Evolutionary conservation across 2,797 vertebrate genomes (phyloP).

Genomic region (Molossus molossus): DNA sequence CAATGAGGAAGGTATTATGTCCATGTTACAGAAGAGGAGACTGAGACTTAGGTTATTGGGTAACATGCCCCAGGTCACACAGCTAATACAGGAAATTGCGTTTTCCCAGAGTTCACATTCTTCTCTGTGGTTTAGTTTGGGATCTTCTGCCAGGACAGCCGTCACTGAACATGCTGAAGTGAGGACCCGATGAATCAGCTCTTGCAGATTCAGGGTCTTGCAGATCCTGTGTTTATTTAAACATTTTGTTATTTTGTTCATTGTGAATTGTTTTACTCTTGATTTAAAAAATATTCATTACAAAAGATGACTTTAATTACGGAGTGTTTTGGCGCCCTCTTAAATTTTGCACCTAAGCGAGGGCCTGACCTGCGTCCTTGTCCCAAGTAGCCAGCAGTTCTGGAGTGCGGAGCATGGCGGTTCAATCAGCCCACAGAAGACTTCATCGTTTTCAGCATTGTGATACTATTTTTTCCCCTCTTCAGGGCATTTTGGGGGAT

Average conservation of each 20-base stretch:
- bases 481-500: neutral
- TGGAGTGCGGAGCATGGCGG: neutral
- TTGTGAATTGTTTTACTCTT: neutral
- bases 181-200: rapidly evolving
- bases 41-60: too few relatives aligned
- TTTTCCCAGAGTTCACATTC: neutral
- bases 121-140: neutral
- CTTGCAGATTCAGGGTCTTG: neutral
- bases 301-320: neutral
- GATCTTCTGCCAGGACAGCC: neutral
- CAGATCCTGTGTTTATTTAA: neutral
- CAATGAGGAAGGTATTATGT: neutral
- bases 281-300: neutral
- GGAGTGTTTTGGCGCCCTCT: neutral
- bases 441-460: neutral
- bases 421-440: too few relatives aligned
- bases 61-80: neutral
- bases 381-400: neutral
- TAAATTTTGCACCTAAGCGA: neutral
- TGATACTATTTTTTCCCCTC: neutral
- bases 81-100: neutral
- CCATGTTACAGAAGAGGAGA: neutral
- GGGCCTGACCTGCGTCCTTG: neutral
- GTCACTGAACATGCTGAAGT: rapidly evolving
- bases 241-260: neutral